These are phyloP conservation scores for Caenorhabditis remanei DNA, from an alignment of 1,140 invertebrate genomes.

Conservation along the genomic window DNA sequence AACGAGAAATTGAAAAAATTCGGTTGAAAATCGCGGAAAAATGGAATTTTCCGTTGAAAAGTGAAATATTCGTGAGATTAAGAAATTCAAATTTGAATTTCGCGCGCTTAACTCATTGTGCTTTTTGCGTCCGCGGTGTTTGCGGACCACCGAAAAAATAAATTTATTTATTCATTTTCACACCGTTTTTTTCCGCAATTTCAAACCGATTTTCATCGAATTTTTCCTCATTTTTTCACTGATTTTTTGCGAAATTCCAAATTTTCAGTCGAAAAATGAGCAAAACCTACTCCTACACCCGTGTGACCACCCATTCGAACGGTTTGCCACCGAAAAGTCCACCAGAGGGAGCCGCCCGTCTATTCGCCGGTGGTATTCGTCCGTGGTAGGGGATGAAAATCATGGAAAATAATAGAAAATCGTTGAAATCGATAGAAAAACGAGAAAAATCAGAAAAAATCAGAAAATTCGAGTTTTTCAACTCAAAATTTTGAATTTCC, in stretches of 20 bases:
- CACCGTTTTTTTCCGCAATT: neutral
- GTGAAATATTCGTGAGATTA: too few relatives aligned
- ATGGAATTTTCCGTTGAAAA: too few relatives aligned
- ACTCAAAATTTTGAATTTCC: neutral
- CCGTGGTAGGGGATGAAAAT: too few relatives aligned
- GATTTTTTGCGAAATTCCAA: conserved; percentile 3
- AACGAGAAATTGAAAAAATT: neutral
- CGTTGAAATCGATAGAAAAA: too few relatives aligned
- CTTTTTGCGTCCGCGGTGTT: neutral
- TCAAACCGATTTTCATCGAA: neutral
- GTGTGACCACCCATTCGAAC: conserved; percentile 28
- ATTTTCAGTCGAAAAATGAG: conserved; percentile 32
- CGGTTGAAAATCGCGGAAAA: neutral
- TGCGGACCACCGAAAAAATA: neutral
- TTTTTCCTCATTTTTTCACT: neutral
- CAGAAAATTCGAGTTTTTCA: neutral
- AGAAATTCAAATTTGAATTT: too few relatives aligned
- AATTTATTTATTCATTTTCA: neutral
- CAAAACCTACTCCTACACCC: conserved; percentile 45
- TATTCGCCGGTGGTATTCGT: conserved; percentile 43
- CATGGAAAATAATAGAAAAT: too few relatives aligned
- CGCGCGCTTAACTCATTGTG: neutral
- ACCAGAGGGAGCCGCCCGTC: conserved; percentile 24
- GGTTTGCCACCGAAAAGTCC: conserved; percentile 29
- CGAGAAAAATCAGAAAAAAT: too few relatives aligned